Evolutionary conservation across 35 echinoderm and acorn worm species (phyloP), one percentile per base, ranked within the genome.

Genomic region (Ophioderma brevispina): DNA sequence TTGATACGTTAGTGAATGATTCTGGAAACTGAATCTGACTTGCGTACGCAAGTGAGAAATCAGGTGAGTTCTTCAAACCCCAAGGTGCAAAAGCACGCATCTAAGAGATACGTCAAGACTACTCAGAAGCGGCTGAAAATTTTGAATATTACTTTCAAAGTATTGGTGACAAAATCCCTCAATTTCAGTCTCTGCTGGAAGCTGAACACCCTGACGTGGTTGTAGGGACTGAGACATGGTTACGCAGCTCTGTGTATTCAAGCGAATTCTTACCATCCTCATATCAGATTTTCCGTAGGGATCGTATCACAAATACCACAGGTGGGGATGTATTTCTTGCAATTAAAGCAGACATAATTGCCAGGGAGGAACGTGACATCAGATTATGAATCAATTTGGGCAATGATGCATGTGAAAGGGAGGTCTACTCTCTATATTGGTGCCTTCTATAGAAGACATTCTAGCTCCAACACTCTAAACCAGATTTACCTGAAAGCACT

Each of bases 311-410:
- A 37, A 42, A 41, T 33, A 87, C 64, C 64, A 70, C 85, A 37
- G 85, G 85, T 37, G 75, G 56, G 33, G 85, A 64, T 40, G 64
- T 87, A 36, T 64, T 87, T 39, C 82, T 85, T 85, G 82, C 82
- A 55, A 35, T 85, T 32, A 85, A 85, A 35, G 30, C 31, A 32
- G 34, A 85, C 25, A 18, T 55, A 25, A 85, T 63, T 35, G 82
- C 49, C 35, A 49, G 31, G 33, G 82, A 85, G 37, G 49, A 85
- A 85, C 82, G 40, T 18, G 82, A 63, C 55, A 46, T 85, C 82
- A 31, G 33, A 85, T 15, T 85, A 46, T 56, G 43, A 85, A 85
- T 85, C 82, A 33, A 37, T 64, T n/a, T 85, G 82, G 49, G 82
- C 82, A 5, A 85, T 39, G 32, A 55, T 85, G 40, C 43, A 59